These are phyloP conservation scores for Conomelus anceps DNA, from an alignment of 2,888 invertebrate species.

Conservation along the genomic window DNA sequence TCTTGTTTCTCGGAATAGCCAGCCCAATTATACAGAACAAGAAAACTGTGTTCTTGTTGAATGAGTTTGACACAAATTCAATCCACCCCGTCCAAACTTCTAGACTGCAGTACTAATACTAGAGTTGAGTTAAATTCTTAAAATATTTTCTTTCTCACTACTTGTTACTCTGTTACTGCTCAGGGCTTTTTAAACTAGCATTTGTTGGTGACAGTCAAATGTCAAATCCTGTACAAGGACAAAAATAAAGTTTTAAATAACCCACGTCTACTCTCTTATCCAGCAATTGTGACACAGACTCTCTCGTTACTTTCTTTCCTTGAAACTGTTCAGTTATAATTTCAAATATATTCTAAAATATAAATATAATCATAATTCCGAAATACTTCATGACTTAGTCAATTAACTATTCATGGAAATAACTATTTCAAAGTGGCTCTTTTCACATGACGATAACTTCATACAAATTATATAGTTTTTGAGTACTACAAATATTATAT, in stretches of 20 bases:
- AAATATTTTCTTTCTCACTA: background rate
- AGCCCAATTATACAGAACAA: background rate
- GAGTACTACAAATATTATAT: no score
- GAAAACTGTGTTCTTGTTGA: background rate
- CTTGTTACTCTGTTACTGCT: background rate
- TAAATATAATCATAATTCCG: no score
- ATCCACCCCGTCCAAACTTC: background rate
- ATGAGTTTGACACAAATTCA: background rate
- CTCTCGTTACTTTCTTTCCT: no score
- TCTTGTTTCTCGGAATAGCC: background rate
- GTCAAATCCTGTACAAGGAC: no score
- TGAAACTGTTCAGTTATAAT: no score
- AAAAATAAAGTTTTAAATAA: background rate
- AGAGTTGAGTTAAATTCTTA: background rate
- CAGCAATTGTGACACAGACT: no score
- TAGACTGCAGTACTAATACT: background rate
- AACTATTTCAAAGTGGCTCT: no score
- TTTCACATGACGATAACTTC: no score
- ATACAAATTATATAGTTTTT: no score
- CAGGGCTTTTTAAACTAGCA: background rate
- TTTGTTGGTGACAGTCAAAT: background rate
- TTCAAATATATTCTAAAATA: no score
- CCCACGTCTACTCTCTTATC: background rate
- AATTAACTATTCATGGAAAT: no score
- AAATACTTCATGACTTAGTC: no score